phyloP scores from a whole-genome alignment of 2,888 invertebrate species.

The Tenthredo distinguenda region DNA sequence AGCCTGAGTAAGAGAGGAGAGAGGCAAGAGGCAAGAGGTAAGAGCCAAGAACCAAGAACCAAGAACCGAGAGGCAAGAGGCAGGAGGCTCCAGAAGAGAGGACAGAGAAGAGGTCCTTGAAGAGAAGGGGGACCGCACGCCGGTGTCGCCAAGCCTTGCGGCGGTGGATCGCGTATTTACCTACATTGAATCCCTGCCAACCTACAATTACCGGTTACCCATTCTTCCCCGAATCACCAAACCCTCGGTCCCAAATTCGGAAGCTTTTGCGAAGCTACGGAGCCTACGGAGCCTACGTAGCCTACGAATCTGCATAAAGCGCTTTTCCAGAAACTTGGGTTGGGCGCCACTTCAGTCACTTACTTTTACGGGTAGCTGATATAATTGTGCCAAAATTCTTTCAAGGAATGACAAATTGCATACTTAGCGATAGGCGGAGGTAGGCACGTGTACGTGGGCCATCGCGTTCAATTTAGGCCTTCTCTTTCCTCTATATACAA shows the following conservation, averaged over 20 bases:
- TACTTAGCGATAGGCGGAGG: background rate
- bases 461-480: background rate
- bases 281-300: conserved; percentile 56
- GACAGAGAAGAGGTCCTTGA: conserved; percentile 37
- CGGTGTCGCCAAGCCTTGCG: conserved; percentile 69
- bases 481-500: background rate
- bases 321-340: conserved; percentile 27
- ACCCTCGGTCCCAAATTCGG: conserved; percentile 70
- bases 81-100: conserved; percentile 32
- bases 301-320: conserved; percentile 68
- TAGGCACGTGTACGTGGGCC: background rate
- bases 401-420: conserved; percentile 3
- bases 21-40: background rate
- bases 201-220: conserved; percentile 77
- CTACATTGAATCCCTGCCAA: conserved; percentile 78
- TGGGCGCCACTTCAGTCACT: conserved; percentile 38
- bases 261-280: conserved; percentile 55
- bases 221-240: conserved; percentile 67
- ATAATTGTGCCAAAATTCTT: conserved; percentile 19
- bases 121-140: conserved; percentile 48
- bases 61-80: conserved; percentile 13
- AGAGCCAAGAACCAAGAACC: conserved; percentile 9
- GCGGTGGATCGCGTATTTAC: conserved; percentile 74
- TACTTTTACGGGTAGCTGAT: background rate
- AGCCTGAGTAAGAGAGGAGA: conserved; percentile 20